phyloP scores from a whole-genome alignment of 2,113 vertebrate genomes.

The Oreochromis spilurus region DNA sequence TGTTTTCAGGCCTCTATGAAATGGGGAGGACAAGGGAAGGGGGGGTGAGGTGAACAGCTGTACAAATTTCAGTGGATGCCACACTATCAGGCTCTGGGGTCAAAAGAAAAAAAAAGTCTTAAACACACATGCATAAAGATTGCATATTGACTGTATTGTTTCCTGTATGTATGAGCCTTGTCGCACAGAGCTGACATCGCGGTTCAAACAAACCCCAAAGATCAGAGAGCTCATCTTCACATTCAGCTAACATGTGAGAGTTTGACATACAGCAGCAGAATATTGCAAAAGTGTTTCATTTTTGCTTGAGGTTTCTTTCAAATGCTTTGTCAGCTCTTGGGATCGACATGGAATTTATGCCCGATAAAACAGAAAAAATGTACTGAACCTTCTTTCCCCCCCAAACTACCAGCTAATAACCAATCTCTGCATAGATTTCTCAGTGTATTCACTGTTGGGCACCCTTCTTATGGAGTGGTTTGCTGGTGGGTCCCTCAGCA shows the following conservation, averaged over 20 bases:
- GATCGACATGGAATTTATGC: background rate
- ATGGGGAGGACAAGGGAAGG: background rate
- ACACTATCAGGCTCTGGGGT: slow-evolving; percentile 43
- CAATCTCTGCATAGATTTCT: slow-evolving; percentile 64
- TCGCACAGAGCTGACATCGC: slow-evolving; percentile 25
- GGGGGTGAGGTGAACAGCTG: background rate
- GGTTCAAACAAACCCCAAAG: slow-evolving; percentile 16
- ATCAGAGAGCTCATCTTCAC: slow-evolving; percentile 2
- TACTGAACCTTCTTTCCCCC: background rate
- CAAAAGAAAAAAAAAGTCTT: slow-evolving; percentile 1
- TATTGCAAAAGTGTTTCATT: slow-evolving; percentile 11
- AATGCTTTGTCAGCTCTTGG: slow-evolving; percentile 1
- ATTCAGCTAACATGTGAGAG: slow-evolving; percentile 12
- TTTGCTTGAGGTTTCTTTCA: slow-evolving; percentile 7
- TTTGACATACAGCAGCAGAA: slow-evolving; percentile 6
- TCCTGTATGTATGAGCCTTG: background rate
- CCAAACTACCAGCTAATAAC: background rate
- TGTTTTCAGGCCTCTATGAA: slow-evolving; percentile 61
- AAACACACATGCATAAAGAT: slow-evolving; percentile 55
- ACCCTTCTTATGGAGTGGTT: slow-evolving; percentile 36
- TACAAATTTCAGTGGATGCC: slow-evolving; percentile 51
- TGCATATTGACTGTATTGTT: slow-evolving; percentile 60
- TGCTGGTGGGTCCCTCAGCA: slow-evolving; percentile 56
- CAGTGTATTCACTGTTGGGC: slow-evolving; percentile 38
- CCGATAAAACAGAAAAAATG: background rate